Percentiles rank a stretch among this genome's conserved stretches.
Evolutionary conservation across 2,113 vertebrate genomes (phyloP).

Genomic region (Istiophorus platypterus): DNA sequence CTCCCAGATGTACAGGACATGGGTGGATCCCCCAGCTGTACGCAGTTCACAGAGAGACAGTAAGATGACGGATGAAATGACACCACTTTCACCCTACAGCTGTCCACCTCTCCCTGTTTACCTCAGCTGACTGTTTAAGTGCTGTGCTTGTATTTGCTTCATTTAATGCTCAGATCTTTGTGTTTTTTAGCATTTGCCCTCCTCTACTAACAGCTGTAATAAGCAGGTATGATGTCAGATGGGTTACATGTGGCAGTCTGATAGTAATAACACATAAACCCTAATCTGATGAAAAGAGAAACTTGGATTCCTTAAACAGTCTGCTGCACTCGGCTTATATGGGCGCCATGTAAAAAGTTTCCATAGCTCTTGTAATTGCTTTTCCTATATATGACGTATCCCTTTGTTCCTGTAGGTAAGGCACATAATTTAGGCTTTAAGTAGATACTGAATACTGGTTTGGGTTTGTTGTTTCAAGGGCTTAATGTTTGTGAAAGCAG

Average conservation of each 20-base stretch:
- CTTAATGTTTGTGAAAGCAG: background rate
- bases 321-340: slow-evolving; percentile 32
- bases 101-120: slow-evolving; percentile 77
- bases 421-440: slow-evolving; percentile 8
- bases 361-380: slow-evolving; percentile 49
- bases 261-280: slow-evolving; percentile 45
- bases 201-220: slow-evolving; percentile 43
- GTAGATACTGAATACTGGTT: slow-evolving; percentile 6
- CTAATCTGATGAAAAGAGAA: slow-evolving; percentile 48
- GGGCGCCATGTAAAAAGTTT: slow-evolving; percentile 35
- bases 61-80: slow-evolving; percentile 78
- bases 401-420: slow-evolving; percentile 34
- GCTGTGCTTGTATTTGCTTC: slow-evolving; percentile 20
- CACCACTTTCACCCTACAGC: slow-evolving; percentile 80
- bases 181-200: slow-evolving; percentile 24
- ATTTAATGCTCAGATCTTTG: slow-evolving; percentile 37
- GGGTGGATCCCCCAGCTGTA: slow-evolving; percentile 84
- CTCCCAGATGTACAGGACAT: slow-evolving; percentile 84
- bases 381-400: slow-evolving; percentile 21
- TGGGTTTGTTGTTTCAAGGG: slow-evolving; percentile 12
- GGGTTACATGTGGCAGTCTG: slow-evolving; percentile 39
- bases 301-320: slow-evolving; percentile 29
- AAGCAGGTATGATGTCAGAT: slow-evolving; percentile 55
- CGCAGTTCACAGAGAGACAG: slow-evolving; percentile 67
- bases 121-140: slow-evolving; percentile 70